A percentile compares a stretch with the other conserved stretches of the same genome.
Evolutionary conservation across 2,797 vertebrate genomes (phyloP).

Genomic region (Lutjanus argentimaculatus): DNA sequence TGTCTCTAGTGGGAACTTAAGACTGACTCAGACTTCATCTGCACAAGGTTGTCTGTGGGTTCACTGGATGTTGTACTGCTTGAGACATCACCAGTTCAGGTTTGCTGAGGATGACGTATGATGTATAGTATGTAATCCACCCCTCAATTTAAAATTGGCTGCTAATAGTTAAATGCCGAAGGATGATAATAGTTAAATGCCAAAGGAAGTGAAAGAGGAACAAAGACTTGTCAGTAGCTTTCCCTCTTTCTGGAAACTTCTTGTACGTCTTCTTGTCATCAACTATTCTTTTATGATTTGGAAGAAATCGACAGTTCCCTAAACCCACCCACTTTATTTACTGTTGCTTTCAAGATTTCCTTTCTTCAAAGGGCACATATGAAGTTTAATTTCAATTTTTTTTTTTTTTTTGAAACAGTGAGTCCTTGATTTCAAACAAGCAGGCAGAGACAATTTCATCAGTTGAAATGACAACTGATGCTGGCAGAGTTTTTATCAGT

Average conservation of each 20-base stretch:
- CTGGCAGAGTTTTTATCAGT: background rate
- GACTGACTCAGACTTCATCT: slow-evolving; percentile 60
- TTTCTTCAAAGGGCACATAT: background rate
- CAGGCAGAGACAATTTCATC: background rate
- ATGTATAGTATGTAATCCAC: slow-evolving; percentile 26
- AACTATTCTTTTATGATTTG: background rate
- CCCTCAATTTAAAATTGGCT: slow-evolving; percentile 37
- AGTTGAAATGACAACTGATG: too few species aligned
- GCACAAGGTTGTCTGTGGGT: slow-evolving; percentile 19
- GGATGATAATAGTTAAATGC: slow-evolving; percentile 19
- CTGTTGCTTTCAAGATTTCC: background rate
- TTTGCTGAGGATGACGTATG: slow-evolving; percentile 14
- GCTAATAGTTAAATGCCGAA: slow-evolving; percentile 25
- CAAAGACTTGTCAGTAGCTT: background rate
- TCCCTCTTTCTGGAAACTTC: background rate
- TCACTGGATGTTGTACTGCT: slow-evolving; percentile 30
- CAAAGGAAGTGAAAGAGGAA: slow-evolving; percentile 48
- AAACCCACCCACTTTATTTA: background rate
- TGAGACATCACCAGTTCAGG: slow-evolving; percentile 30
- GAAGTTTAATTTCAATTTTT: background rate
- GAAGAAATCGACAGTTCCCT: background rate
- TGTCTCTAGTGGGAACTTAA: slow-evolving; percentile 39
- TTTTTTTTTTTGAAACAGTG: too few species aligned
- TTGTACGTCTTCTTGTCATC: background rate
- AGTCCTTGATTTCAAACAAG: background rate